These are phyloP conservation scores for Drosophila sordidula DNA, from an alignment of 2,888 invertebrate genomes.

Conservation along the genomic window DNA sequence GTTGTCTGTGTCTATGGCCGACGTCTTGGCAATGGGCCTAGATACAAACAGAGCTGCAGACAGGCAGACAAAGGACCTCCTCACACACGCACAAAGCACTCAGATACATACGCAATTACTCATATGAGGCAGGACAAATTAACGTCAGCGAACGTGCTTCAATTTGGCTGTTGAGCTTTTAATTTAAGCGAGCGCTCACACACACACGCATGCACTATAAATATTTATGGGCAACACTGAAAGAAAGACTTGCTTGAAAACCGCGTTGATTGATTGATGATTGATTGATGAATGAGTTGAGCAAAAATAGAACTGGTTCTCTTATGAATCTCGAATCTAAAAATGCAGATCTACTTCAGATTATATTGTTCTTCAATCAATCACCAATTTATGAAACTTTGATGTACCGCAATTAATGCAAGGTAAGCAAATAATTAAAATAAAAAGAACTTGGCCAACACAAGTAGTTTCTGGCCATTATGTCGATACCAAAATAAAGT, in stretches of 20 bases:
- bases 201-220: slow-evolving; percentile 13
- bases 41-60: slow-evolving; percentile 24
- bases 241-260: not conserved
- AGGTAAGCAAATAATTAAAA: not conserved
- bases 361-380: too few species aligned
- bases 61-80: slow-evolving; percentile 13
- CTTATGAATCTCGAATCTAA: too few species aligned
- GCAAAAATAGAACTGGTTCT: too few species aligned
- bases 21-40: slow-evolving; percentile 34
- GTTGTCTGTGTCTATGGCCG: slow-evolving; percentile 13
- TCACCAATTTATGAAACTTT: not conserved
- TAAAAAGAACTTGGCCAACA: not conserved
- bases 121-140: slow-evolving; percentile 60
- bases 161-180: slow-evolving; percentile 65
- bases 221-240: slow-evolving; percentile 35
- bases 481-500: slow-evolving; percentile 1
- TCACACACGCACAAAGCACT: not conserved
- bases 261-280: slow-evolving; percentile 15
- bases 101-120: slow-evolving; percentile 44
- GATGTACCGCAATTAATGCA: not conserved
- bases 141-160: slow-evolving; percentile 67
- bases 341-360: too few species aligned
- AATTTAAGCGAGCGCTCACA: slow-evolving; percentile 41
- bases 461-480: not conserved
- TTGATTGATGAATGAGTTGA: not conserved